These are phyloP conservation scores for Cephus rjabovi DNA, from an alignment of 2,888 invertebrate genomes.

Conservation along the genomic window DNA sequence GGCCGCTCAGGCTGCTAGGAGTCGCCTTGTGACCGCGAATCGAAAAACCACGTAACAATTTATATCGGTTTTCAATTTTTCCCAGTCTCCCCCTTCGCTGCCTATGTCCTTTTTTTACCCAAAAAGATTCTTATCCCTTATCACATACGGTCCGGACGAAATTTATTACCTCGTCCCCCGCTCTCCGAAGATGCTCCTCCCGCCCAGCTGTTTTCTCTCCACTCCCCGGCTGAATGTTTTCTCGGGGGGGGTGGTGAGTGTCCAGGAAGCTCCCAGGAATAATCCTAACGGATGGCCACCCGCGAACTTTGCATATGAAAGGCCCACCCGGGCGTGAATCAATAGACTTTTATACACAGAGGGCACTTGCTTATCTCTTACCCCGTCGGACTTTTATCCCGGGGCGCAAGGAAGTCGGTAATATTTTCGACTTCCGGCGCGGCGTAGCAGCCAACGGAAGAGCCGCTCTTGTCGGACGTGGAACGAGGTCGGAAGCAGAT, in stretches of 20 bases:
- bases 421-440: slow-evolving; percentile 60
- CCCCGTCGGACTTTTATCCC: slow-evolving; percentile 25
- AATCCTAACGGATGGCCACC: slow-evolving; percentile 65
- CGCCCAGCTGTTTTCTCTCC: neutral
- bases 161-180: neutral
- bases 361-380: slow-evolving; percentile 60
- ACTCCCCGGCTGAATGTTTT: neutral
- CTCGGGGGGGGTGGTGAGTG: neutral
- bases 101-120: neutral
- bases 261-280: slow-evolving; percentile 42
- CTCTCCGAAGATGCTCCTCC: neutral
- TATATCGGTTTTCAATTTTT: no score
- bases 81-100: no score
- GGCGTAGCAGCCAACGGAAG: slow-evolving; percentile 1
- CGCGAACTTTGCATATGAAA: slow-evolving; percentile 66
- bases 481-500: neutral
- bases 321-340: slow-evolving; percentile 52
- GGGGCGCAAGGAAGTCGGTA: slow-evolving; percentile 53
- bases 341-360: slow-evolving; percentile 63
- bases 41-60: no score
- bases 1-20: no score
- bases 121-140: neutral
- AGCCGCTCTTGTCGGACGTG: slow-evolving; percentile 15
- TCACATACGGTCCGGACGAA: neutral
- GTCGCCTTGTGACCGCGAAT: no score